These are phyloP conservation scores for Mythimna vitellina DNA, from an alignment of 2,888 invertebrate genomes.

Conservation along the genomic window DNA sequence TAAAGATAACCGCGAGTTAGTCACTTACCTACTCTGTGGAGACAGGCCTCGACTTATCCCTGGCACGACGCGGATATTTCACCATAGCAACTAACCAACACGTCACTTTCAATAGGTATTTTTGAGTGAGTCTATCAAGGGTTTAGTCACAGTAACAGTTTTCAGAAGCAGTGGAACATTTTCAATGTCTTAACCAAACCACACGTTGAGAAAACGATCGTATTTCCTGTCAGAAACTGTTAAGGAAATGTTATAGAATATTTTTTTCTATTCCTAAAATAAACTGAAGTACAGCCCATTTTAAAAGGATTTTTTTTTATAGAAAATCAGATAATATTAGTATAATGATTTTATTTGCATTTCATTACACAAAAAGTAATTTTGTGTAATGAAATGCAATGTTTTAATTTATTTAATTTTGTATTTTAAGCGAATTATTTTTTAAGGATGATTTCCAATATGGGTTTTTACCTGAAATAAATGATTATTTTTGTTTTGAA, in stretches of 20 bases:
- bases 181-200: background rate
- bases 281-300: background rate
- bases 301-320: too few species aligned
- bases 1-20: slow-evolving; percentile 54
- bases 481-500: too few species aligned
- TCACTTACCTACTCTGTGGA: slow-evolving; percentile 9
- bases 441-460: too few species aligned
- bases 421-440: too few species aligned
- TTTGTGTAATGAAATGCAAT: too few species aligned
- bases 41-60: slow-evolving; percentile 42
- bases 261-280: background rate
- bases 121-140: slow-evolving; percentile 15
- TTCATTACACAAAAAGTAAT: too few species aligned
- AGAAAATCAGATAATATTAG: too few species aligned
- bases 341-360: too few species aligned
- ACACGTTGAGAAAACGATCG: background rate
- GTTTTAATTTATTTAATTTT: too few species aligned
- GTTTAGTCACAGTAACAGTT: slow-evolving; percentile 33
- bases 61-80: slow-evolving; percentile 40
- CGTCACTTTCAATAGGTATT: slow-evolving; percentile 34
- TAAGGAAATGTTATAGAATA: background rate
- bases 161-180: slow-evolving; percentile 26
- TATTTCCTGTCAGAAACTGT: background rate
- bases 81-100: slow-evolving; percentile 39
- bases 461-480: too few species aligned